phyloP scores from a whole-genome alignment of 2,888 invertebrate genomes.

The Trichogramma dendrolimi region DNA sequence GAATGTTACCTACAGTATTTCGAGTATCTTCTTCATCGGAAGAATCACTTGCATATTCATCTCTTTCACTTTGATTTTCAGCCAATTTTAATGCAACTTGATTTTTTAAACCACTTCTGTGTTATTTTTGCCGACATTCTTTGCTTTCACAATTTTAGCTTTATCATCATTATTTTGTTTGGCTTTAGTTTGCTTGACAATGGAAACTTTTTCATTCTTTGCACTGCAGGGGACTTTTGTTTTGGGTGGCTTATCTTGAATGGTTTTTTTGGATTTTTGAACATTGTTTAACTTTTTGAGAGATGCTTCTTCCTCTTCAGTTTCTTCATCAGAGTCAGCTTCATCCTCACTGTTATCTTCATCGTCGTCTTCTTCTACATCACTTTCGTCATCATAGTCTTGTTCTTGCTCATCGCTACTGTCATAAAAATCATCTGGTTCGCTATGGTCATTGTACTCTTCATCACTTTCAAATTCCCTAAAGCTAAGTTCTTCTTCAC shows the following conservation, averaged over 20 bases:
- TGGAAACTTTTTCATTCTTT: constrained; percentile 20
- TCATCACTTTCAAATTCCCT: constrained; percentile 25
- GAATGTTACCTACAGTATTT: constrained; percentile 94
- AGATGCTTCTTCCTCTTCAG: constrained; percentile 20
- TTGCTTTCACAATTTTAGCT: constrained; percentile 7
- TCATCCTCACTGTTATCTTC: constrained; percentile 36
- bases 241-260: constrained; percentile 4
- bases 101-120: background rate
- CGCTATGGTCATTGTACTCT: constrained; percentile 23
- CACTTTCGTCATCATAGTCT: constrained; percentile 39
- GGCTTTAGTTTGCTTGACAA: constrained; percentile 17
- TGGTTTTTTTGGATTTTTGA: constrained; percentile 19
- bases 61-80: too few species aligned
- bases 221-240: constrained; percentile 1
- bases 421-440: constrained; percentile 16
- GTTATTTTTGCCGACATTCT: constrained; percentile 6
- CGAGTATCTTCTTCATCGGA: constrained; percentile 92
- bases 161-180: constrained; percentile 11
- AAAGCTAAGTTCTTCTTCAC: constrained; percentile 38
- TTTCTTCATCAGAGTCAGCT: constrained; percentile 25
- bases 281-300: background rate
- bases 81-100: too few species aligned
- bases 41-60: constrained; percentile 81
- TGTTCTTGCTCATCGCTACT: constrained; percentile 45
- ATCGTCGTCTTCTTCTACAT: constrained; percentile 53